Conservation (phyloP, 30 jellyfish, hydroid and myxozoan species). For the Hydra vulgaris region DNA sequence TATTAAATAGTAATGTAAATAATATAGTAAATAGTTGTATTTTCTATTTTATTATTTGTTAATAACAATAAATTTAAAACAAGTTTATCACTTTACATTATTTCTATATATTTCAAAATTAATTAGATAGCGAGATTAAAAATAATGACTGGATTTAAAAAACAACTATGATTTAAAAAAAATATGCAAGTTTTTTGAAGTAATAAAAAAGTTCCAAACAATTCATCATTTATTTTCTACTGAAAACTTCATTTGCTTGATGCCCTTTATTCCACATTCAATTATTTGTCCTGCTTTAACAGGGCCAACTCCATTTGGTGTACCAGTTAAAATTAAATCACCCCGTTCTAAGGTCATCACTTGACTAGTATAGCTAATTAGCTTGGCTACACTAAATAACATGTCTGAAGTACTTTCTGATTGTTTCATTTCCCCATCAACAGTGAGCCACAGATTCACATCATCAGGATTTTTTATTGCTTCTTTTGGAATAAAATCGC, state of each 20-base stretch:
- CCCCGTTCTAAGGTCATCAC: slow-evolving; percentile 69
- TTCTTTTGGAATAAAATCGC: slow-evolving; percentile 44
- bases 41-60: no score
- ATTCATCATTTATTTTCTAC: slow-evolving; percentile 24
- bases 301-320: slow-evolving; percentile 91
- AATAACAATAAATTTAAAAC: no score
- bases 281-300: slow-evolving; percentile 64
- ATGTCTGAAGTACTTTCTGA: slow-evolving; percentile 82
- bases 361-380: slow-evolving; percentile 69
- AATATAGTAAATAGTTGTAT: no score
- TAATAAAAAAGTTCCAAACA: no score
- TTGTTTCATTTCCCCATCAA: slow-evolving; percentile 52
- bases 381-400: slow-evolving; percentile 60
- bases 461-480: slow-evolving; percentile 56
- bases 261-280: slow-evolving; percentile 64
- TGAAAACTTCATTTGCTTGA: slow-evolving; percentile 43
- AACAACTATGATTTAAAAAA: no score
- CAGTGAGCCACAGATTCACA: slow-evolving; percentile 59
- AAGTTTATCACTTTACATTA: no score
- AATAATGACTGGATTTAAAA: no score
- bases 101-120: no score
- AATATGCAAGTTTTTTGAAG: no score
- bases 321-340: slow-evolving; percentile 80
- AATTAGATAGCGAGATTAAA: no score
- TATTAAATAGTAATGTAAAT: no score